Base-by-base conservation (phyloP, 2,888 invertebrate species). In the Cynaeus angustus region DNA sequence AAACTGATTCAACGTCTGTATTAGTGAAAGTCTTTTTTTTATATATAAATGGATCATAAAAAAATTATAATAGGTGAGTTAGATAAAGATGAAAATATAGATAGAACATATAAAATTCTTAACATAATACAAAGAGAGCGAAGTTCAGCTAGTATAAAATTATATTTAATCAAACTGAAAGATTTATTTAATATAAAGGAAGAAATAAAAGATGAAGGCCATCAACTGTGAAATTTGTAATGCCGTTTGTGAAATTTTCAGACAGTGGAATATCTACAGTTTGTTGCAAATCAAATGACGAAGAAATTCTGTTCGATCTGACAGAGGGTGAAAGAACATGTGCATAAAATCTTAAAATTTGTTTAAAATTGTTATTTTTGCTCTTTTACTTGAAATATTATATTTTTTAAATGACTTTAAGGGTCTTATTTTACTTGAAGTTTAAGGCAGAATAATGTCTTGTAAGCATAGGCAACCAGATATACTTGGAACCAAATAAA, bases 211-310 rank as follows among this genome's bases (percentile, higher is more conserved):
- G 55, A 55, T 55, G 37, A 55, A 55, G 33, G 55, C 50, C 10
- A 50, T n/a, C 50, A 55, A 55, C 55, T 55, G 55, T 37, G 38
- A 55, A 55, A 55, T 52, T 52, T 52, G 45, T 45, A 45, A 45
- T 50, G 50, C 33, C 53, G 33, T 53, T 53, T 53, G 30, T 53
- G 53, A 53, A 33, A 53, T 53, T 53, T 53, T 53, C 56, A 43
- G 45, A 58, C 9, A 58, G 28, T 58, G 43, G 58, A 45, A 45
- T 58, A 58, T 45, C 58, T 58, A 58, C 45, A 58, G 58, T 58
- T 58, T 58, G 58, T 58, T 58, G 58, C 58, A 58, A 8, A 58
- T 58, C 58, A 58, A 58, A 58, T 58, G 45, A 58, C 58, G 58
- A 58, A 45, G 45, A 58, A 43, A 58, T 58, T 55, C 55, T 58